Percentiles rank a stretch among this genome's conserved stretches.
Conservation (phyloP, 1,140 invertebrate species). For the Heliconius eleuchia region DNA sequence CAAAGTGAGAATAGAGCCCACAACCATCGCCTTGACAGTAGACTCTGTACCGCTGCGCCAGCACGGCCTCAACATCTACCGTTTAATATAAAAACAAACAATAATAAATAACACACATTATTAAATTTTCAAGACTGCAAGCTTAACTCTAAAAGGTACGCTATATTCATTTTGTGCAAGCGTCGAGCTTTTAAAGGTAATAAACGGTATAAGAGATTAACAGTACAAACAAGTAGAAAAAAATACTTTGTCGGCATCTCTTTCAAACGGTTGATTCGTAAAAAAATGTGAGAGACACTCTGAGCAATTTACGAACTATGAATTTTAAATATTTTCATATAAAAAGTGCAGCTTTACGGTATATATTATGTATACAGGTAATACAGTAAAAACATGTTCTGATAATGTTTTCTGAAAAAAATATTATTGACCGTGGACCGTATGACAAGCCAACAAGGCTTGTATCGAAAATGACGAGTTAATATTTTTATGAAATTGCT, state of each 20-base stretch:
- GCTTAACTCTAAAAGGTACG: not conserved
- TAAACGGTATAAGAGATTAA: constrained; percentile 12
- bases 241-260: not conserved
- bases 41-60: no score
- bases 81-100: not conserved
- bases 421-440: no score
- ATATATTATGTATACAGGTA: not conserved
- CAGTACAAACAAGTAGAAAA: constrained; percentile 3
- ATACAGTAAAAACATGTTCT: no score
- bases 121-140: not conserved
- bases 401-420: no score
- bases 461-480: no score
- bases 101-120: not conserved
- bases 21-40: no score
- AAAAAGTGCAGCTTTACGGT: not conserved
- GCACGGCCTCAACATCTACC: no score
- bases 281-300: not conserved
- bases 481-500: no score
- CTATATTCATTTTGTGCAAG: constrained; percentile 12
- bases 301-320: not conserved
- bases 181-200: constrained; percentile 10
- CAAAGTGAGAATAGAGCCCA: not conserved
- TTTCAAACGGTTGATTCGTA: not conserved
- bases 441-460: no score
- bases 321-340: not conserved